These are phyloP conservation scores for Blastobasis adustella DNA, from an alignment of 2,888 invertebrate species.

Conservation along the genomic window DNA sequence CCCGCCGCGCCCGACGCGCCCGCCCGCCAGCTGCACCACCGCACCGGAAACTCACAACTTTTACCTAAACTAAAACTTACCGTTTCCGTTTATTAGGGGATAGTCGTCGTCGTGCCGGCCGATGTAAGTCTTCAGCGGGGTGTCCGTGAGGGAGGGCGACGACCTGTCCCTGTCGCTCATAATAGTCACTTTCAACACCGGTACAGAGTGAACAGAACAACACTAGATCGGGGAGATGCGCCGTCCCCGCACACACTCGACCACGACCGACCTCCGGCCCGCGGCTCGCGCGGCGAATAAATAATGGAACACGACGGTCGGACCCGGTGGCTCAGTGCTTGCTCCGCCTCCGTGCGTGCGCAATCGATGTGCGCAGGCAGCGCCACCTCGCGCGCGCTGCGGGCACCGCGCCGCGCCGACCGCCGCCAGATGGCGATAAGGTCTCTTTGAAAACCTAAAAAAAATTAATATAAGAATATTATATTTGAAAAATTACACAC, in stretches of 20 bases:
- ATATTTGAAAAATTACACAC: no score
- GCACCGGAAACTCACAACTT: not conserved
- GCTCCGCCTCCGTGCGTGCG: slow-evolving; percentile 18
- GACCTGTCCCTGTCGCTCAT: slow-evolving; percentile 94
- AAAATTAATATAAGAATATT: no score
- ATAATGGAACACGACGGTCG: slow-evolving; percentile 36
- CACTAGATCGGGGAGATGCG: slow-evolving; percentile 52
- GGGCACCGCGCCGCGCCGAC: not conserved
- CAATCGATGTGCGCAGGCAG: slow-evolving; percentile 25
- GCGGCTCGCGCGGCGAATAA: slow-evolving; percentile 72
- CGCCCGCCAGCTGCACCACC: slow-evolving; percentile 10
- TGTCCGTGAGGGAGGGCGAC: slow-evolving; percentile 91
- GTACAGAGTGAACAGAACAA: slow-evolving; percentile 42
- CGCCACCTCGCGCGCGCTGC: slow-evolving; percentile 1
- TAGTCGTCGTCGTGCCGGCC: slow-evolving; percentile 88
- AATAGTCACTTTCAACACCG: slow-evolving; percentile 76
- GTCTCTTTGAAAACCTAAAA: no score
- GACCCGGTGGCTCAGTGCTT: slow-evolving; percentile 13
- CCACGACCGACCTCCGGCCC: slow-evolving; percentile 72
- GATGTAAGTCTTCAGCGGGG: slow-evolving; percentile 90
- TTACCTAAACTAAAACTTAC: slow-evolving; percentile 48
- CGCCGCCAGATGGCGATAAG: slow-evolving; percentile 11
- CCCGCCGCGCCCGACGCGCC: slow-evolving; percentile 26
- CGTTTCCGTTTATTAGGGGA: slow-evolving; percentile 85
- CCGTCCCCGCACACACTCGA: slow-evolving; percentile 62